A percentile compares a stretch with the other conserved stretches of the same genome.
phyloP scores from a whole-genome alignment of 1,140 invertebrate genomes.

The Oryctes rhinoceros region DNA sequence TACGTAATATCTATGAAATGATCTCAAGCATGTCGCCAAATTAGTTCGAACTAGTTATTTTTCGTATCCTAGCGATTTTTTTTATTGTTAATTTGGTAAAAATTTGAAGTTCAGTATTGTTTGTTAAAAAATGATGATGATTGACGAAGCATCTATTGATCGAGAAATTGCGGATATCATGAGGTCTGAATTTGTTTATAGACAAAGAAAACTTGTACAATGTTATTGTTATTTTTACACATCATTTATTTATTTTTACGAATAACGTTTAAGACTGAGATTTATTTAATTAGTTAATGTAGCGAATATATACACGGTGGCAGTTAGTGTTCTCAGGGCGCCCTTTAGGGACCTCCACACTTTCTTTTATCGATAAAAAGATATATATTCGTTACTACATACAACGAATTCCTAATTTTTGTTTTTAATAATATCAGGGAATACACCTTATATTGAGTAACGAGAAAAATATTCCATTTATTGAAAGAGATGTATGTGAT shows the following conservation, averaged over 20 bases:
- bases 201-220: not conserved
- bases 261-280: constrained; percentile 20
- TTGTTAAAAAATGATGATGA: not conserved
- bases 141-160: not conserved
- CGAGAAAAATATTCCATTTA: constrained; percentile 14
- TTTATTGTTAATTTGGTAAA: not conserved
- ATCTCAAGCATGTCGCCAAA: constrained; percentile 35
- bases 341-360: no score
- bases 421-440: constrained; percentile 10
- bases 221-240: constrained; percentile 14
- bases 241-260: constrained; percentile 6
- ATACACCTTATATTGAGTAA: not conserved
- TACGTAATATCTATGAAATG: constrained; percentile 63
- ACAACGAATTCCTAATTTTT: no score
- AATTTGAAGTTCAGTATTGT: constrained; percentile 14
- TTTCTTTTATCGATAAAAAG: no score
- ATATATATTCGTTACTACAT: no score
- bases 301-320: not conserved
- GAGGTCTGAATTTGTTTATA: no score
- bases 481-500: not conserved
- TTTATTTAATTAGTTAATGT: not conserved
- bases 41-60: not conserved
- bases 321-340: no score
- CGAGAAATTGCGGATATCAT: no score
- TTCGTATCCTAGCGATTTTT: not conserved